These are phyloP conservation scores for Eumaeus atala DNA, from an alignment of 1,140 invertebrate genomes.

Conservation along the genomic window DNA sequence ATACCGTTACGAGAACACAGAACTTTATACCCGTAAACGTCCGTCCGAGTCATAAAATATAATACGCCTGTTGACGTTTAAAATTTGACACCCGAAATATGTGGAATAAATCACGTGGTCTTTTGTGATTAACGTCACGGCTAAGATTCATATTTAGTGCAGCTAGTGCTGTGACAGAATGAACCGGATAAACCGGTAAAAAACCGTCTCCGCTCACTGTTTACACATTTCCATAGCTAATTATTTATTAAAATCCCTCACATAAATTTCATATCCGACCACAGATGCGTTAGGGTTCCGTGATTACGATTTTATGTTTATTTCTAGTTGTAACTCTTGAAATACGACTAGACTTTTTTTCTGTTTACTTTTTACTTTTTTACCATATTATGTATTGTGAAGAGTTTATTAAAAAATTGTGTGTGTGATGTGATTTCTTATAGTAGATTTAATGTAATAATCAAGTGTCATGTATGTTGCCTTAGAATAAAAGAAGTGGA, in stretches of 20 bases:
- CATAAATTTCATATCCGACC: constrained; percentile 59
- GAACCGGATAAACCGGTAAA: constrained; percentile 66
- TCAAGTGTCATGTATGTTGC: too few species aligned
- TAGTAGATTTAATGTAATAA: too few species aligned
- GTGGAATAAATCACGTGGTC: constrained; percentile 58
- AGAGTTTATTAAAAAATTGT: too few species aligned
- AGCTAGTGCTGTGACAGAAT: constrained; percentile 56
- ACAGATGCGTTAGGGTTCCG: constrained; percentile 39
- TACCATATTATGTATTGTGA: too few species aligned
- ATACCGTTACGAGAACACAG: not conserved
- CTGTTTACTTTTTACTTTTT: too few species aligned
- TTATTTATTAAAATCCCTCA: constrained; percentile 67
- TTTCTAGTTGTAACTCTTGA: too few species aligned
- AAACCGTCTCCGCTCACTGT: constrained; percentile 63
- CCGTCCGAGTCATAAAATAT: constrained; percentile 18
- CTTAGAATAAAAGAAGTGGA: too few species aligned
- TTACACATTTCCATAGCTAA: constrained; percentile 62
- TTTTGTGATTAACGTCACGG: constrained; percentile 72
- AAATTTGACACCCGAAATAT: constrained; percentile 31
- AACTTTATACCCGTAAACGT: not conserved
- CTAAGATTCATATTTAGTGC: constrained; percentile 69
- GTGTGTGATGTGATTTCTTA: too few species aligned
- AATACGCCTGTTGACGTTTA: constrained; percentile 43
- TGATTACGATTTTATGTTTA: not conserved
- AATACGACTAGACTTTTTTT: too few species aligned